Percentiles rank a stretch among this genome's conserved stretches.
These are phyloP conservation scores for Pao palembangensis DNA, from an alignment of 2,113 vertebrate genomes.

Conservation along the genomic window DNA sequence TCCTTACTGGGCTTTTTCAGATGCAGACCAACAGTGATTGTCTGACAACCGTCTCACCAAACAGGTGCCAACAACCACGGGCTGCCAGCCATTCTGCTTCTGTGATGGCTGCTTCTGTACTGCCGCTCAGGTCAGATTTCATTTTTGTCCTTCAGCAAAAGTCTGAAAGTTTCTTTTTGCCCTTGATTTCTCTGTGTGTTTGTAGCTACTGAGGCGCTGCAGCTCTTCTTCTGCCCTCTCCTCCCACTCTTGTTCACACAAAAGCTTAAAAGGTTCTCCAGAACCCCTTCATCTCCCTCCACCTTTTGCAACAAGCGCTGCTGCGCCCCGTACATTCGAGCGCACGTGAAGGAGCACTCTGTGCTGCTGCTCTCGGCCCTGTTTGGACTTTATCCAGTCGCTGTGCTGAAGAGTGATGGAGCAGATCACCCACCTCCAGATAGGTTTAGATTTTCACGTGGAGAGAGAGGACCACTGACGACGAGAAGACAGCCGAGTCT, in stretches of 20 bases:
- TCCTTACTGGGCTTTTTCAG: too few relatives aligned
- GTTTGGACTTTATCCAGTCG: conserved; percentile 27
- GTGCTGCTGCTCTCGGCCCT: neutral
- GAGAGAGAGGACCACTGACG: neutral
- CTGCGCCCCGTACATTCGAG: neutral
- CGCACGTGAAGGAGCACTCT: conserved; percentile 5
- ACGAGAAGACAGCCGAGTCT: neutral
- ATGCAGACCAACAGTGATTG: too few relatives aligned
- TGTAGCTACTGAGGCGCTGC: conserved; percentile 1
- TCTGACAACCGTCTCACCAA: neutral
- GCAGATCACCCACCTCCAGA: conserved; percentile 26
- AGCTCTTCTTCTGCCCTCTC: conserved; percentile 11
- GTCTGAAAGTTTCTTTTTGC: too few relatives aligned
- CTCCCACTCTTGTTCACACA: conserved; percentile 22
- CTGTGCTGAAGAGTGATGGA: conserved; percentile 6
- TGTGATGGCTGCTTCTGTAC: neutral
- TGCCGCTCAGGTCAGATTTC: neutral
- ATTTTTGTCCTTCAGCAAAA: too few relatives aligned
- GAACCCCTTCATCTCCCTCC: conserved; percentile 19
- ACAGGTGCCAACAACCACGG: neutral
- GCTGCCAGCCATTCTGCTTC: neutral
- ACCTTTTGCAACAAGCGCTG: conserved; percentile 6
- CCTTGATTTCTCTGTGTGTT: neutral
- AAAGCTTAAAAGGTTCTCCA: conserved; percentile 3
- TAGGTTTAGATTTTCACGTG: conserved; percentile 12